Base-by-base conservation (phyloP, 2,888 invertebrate genomes). In the Stenoptilia bipunctidactyla region DNA sequence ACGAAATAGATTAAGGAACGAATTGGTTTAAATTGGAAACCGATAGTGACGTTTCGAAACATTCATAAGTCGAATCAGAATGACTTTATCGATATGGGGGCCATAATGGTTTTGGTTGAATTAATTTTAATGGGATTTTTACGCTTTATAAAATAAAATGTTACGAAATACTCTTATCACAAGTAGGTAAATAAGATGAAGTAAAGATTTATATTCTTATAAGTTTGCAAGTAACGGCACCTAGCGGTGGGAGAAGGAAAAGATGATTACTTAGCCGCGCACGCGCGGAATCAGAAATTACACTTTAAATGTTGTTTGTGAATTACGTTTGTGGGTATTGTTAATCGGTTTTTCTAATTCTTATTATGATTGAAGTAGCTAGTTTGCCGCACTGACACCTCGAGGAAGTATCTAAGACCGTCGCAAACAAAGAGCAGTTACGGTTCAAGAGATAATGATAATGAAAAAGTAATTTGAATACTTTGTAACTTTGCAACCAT, bases 21-120 rank as follows among this genome's bases (percentile, higher is more conserved):
- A 84, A 84, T 84, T 72, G 83, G 66, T 73, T 77, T 80, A 82
- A 82, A 83, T 84, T 83, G 82, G 75, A 83, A 82, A 79, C 67
- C 80, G 82, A 82, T 82, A 80, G 80, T 80, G 80, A 77, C 70
- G 76, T 80, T 83, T 76, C 75, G 80, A 82, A 80, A 80, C 79
- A 82, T 82, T 82, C 82, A 82, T 82, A 80, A 82, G 82, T 77
- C 66, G 56, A 71, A 65, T 74, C 66, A 61, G 75, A 74, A 77
- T 77, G 77, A 77, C 75, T 77, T 82, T 80, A 82, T 79, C 82
- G 82, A 79, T 80, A 80, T 71, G 71, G 75, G 71, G 66, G 68
- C 57, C 63, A 67, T 77, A 82, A 82, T 79, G 74, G 79, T 73
- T 79, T 75, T 71, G 74, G 74, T 82, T 76, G 76, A 77, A 80